Evolutionary conservation across 2,113 vertebrate species (phyloP), one percentile per base, ranked within the genome.

Genomic region (Pelmatolapia mariae): DNA sequence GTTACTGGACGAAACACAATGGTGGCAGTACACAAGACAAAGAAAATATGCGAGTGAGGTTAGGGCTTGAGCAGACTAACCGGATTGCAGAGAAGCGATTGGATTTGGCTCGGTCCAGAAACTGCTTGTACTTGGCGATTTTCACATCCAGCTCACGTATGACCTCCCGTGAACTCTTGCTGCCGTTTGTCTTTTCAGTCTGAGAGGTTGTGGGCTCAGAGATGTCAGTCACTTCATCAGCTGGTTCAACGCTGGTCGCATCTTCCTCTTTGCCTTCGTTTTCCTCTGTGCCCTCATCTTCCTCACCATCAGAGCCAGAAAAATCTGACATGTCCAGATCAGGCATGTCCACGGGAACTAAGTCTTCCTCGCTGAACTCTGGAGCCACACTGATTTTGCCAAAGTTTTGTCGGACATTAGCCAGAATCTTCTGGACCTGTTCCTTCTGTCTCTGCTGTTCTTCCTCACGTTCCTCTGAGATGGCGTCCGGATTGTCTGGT

Each of bases 31-130:
- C 19, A 84, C 8, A 52, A 86, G 31, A 87, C 47, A 16, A 38
- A 63, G 57, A 8, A 26, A 92, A 78, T 19, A 59, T 68, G 22
- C 3, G 1, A 59, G 18, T 88, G 80, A 83, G 53, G 68, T 63
- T 80, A 85, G 57, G 29, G 29, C 53, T 79, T 36, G 26, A 86
- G 33, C n/a, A 40, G 61, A 91, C 91, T 31, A 8, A 99, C 99
- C 99, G 97, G 94, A 99, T 97, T 57, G 97, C 97, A 10, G 99
- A 99, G 87, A 99, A 99, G 89, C 97, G 97, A 91, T 98, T 99
- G 88, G 97, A 97, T 93, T 97, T 98, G 88, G 99, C 99, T 89
- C 97, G 97, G 86, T 98, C 97, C 96, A 99, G 92, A 94, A 99
- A 99, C 80, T 97, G 98, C 91, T 97, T 98, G 85, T 98, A 98